Base-by-base conservation (phyloP, 2,113 vertebrate species). In the Acanthochromis polyacanthus region DNA sequence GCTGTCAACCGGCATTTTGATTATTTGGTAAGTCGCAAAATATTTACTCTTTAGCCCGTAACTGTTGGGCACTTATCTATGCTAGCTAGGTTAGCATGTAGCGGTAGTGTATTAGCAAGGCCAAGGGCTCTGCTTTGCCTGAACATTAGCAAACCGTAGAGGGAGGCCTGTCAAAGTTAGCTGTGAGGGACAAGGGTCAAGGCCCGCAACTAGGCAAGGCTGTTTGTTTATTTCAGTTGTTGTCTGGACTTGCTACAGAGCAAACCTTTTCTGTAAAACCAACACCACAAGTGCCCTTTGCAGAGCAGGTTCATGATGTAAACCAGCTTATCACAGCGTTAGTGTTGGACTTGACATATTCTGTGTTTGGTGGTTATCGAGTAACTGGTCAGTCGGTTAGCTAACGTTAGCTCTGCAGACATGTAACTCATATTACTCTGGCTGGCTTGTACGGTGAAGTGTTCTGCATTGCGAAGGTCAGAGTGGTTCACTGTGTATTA, bases 21-120 rank as follows among this genome's bases (percentile, higher is more conserved):
- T 87, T 70, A 81, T 86, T 92, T 75, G 93, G 93, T 94, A 92
- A 94, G 93, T 93, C 61, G 19, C 61, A 5, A 25, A 55, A 43
- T 71, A 32, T 87, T 77, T 68, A 36, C 30, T 69, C 0, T 66
- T 51, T 20, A 63, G 32, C 12, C 16, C 60, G 10, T 17, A 59
- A 25, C 48, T 71, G 55, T 55, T 50, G n/a, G 72, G 46, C 52
- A 59, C 71, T 55, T 80, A 85, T 81, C 81, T 72, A 32, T 3
- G 5, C 2, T 56, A 78, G 77, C 83, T 25, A 15, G 19, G 22
- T 72, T 89, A 91, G 90, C 88, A 73, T 68, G 22, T 50, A 77
- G 69, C 72, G 50, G 20, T 19, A 28, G 67, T 56, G 61, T 40
- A 23, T 64, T 80, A 88, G 74, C 87, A 66, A 88, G 92, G 92